phyloP scores from a whole-genome alignment of 2,797 vertebrate species.

The Pogoniulus pusillus region DNA sequence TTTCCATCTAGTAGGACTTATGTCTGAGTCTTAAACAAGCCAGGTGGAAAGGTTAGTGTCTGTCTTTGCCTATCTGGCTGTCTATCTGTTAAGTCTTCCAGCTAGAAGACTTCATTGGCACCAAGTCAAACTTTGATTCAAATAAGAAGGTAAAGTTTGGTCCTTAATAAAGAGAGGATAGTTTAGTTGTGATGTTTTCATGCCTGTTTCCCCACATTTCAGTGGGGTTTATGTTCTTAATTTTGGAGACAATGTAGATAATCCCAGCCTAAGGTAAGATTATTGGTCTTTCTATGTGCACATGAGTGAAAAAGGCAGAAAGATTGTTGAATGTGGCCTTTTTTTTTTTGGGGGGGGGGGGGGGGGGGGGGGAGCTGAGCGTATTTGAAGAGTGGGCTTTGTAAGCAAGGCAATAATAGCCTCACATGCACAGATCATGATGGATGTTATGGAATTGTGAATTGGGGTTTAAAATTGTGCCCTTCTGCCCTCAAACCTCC shows the following conservation, averaged over 20 bases:
- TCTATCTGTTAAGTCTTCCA: background rate
- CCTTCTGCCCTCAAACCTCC: constrained; percentile 62
- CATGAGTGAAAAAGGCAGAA: background rate
- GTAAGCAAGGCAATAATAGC: constrained; percentile 25
- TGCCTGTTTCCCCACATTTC: background rate
- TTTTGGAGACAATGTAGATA: background rate
- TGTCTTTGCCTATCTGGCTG: background rate
- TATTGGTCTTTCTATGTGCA: background rate
- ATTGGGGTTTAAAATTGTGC: constrained; percentile 67
- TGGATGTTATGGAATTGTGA: constrained; percentile 64
- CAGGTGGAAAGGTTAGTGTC: background rate
- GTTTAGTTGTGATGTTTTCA: background rate
- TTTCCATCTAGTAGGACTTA: background rate
- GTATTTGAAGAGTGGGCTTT: constrained; percentile 67
- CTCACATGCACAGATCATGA: constrained; percentile 61
- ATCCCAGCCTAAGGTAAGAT: background rate
- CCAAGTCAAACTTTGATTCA: background rate
- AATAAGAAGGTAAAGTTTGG: background rate
- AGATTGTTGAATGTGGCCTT: background rate
- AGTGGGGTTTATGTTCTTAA: background rate
- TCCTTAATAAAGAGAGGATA: background rate
- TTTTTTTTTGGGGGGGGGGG: no score
- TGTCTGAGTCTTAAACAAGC: background rate
- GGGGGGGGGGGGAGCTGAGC: background rate
- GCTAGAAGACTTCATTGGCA: background rate